phyloP scores from a whole-genome alignment of 2,113 vertebrate species.

The Nothoprocta perdicaria region DNA sequence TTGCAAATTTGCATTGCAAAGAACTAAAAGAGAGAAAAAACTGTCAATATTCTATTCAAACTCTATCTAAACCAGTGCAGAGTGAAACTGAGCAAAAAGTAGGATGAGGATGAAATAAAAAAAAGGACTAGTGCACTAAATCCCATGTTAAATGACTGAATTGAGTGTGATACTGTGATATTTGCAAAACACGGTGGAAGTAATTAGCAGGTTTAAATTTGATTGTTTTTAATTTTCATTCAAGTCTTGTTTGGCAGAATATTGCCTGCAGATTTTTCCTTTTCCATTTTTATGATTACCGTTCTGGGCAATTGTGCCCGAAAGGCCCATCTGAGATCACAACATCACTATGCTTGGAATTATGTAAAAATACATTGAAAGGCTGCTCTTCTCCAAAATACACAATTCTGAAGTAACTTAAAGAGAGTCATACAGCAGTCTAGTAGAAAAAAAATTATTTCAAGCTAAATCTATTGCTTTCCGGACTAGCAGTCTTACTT shows the following conservation, averaged over 20 bases:
- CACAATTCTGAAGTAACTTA: neutral
- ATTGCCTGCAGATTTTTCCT: neutral
- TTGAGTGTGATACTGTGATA: neutral
- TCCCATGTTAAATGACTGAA: constrained; percentile 5
- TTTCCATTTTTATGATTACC: neutral
- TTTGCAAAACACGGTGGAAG: neutral
- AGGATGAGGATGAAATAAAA: neutral
- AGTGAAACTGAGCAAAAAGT: neutral
- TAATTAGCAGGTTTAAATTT: neutral
- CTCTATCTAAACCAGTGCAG: neutral
- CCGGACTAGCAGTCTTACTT: neutral
- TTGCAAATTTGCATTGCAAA: constrained; percentile 56
- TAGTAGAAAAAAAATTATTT: neutral
- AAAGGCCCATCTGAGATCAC: neutral
- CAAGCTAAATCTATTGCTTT: neutral
- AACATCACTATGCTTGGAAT: neutral
- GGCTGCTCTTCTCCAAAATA: neutral
- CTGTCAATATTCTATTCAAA: neutral
- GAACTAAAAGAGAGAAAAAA: neutral
- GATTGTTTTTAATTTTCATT: neutral
- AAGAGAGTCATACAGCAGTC: neutral
- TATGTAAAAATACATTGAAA: neutral
- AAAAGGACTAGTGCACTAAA: neutral
- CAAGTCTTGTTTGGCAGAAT: neutral
- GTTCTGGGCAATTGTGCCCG: accelerated